Percentiles rank a stretch among this genome's conserved stretches.
These are phyloP conservation scores for Acanthiza pusilla DNA, from an alignment of 2,797 vertebrate species.

Conservation along the genomic window DNA sequence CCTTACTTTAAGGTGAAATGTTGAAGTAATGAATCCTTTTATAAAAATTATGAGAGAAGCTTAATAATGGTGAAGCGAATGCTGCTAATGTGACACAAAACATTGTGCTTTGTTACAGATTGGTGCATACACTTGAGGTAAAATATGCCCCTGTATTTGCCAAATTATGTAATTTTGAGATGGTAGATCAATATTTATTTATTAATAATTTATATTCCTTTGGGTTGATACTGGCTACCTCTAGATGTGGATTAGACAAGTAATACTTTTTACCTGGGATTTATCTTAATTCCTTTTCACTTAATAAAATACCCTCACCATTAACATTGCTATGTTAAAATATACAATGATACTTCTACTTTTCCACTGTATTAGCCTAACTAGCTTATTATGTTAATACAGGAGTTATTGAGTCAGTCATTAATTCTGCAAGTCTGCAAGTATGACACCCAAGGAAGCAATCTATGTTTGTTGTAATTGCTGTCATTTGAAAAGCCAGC, in stretches of 20 bases:
- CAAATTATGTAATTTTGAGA: neutral
- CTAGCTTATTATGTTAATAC: slow-evolving; percentile 39
- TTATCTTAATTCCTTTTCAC: neutral
- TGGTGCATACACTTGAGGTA: neutral
- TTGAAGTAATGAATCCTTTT: neutral
- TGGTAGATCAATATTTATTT: neutral
- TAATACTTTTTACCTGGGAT: neutral
- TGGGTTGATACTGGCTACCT: neutral
- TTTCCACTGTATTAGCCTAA: slow-evolving; percentile 43
- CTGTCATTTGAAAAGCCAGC: slow-evolving; percentile 13
- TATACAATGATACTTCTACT: neutral
- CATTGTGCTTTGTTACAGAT: neutral
- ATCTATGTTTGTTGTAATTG: slow-evolving; percentile 37
- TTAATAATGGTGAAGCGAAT: neutral
- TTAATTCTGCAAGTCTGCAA: slow-evolving; percentile 50
- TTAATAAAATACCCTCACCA: neutral
- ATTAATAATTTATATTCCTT: neutral
- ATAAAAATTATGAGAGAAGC: neutral
- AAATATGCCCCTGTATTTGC: neutral
- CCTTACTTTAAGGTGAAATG: neutral
- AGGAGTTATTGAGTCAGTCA: slow-evolving; percentile 19
- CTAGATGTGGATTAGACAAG: neutral
- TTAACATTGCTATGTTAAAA: slow-evolving; percentile 25
- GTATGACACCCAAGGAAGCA: slow-evolving; percentile 38
- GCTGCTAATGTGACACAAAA: neutral